Evolutionary conservation across 2,888 invertebrate genomes (phyloP).

Genomic region (Apantesis nais): DNA sequence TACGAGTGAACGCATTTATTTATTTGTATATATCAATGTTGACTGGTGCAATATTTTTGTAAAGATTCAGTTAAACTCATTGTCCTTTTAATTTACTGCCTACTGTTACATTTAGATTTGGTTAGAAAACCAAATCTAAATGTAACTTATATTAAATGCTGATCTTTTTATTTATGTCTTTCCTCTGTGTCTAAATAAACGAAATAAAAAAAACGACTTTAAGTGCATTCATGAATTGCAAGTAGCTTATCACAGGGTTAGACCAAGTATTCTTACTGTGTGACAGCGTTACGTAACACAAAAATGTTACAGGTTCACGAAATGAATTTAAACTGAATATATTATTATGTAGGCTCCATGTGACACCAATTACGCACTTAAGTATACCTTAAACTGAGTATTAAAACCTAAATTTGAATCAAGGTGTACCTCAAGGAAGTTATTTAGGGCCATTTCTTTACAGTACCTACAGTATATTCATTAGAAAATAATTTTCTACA

Average conservation of each 20-base stretch:
- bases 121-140: background rate
- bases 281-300: background rate
- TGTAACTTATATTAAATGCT: background rate
- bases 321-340: background rate
- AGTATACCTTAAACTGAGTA: background rate
- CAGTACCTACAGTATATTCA: background rate
- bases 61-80: background rate
- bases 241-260: background rate
- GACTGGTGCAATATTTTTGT: no score
- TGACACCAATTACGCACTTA: background rate
- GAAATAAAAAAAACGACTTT: background rate
- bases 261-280: background rate
- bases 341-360: background rate
- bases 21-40: no score
- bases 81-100: background rate
- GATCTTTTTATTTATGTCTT: background rate
- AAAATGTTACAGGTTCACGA: conserved; percentile 14
- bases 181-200: background rate
- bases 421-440: conserved; percentile 5
- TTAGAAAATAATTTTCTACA: background rate
- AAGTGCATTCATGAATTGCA: conserved; percentile 3
- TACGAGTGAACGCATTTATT: no score
- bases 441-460: background rate
- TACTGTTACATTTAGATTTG: no score
- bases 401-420: background rate